Evolutionary conservation across 2,888 invertebrate genomes (phyloP), one percentile per base, ranked within the genome.

Genomic region (Hyles lineata): DNA sequence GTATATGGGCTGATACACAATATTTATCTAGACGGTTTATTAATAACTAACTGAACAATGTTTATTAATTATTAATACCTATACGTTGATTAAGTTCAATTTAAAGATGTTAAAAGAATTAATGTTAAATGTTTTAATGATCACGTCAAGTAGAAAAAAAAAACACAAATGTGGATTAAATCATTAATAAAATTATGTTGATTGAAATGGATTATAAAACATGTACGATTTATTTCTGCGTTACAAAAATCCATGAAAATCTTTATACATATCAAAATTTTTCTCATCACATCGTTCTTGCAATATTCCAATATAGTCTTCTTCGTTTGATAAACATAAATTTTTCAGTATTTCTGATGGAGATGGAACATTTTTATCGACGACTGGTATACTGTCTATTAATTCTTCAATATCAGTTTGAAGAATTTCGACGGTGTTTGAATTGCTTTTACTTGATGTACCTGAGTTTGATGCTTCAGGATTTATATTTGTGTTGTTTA

Each of bases 331-430:
- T 70, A 96, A 90, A 78, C 95, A 95, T 77, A 96, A 90, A 77
- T 96, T 96, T 88, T 96, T 95, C 76, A 97, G 91, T 78, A 96
- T 96, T 80, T 96, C 95, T 50, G 96, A 96, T 15, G 97, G 96
- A 3, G 97, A 96, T 73, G 96, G 96, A 21, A 95, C 87, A 85
- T 94, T 95, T 77, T 95, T 95, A 63, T 95, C 90, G 72, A 92
- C 85, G 69, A 82, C 78, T 43, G 89, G 86, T 76, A 91, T 85
- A 8, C 85, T 83, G 58, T 89, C 86, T 69, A 90, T 91, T 32
- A 92, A 76, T 71, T 90, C 81, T 89, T 90, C 89, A 74, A 91
- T 84, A 59, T 87, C 86, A 17, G 93, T 77, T 89, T 93, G 85
- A 92, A 90, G 79, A 90, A 90, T 72, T 2, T 72, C 63, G 17